Conservation (phyloP, 1,140 invertebrate species). For the Archegozetes longisetosus region DNA sequence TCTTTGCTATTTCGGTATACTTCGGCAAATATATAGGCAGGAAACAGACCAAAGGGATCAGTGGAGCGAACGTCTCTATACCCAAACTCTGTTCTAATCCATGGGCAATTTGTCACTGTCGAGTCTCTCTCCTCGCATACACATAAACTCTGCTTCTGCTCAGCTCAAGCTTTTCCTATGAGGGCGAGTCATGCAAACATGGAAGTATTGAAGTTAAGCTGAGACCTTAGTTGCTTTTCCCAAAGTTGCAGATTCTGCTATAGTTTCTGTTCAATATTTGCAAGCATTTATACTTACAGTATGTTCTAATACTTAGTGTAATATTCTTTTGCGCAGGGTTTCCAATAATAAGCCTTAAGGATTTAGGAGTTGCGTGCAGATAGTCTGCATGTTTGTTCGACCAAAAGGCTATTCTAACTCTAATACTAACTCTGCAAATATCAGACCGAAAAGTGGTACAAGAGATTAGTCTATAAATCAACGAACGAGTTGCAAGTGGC, state of each 20-base stretch:
- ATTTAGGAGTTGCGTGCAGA: background rate
- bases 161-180: constrained; percentile 3
- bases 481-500: background rate
- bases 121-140: background rate
- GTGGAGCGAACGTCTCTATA: background rate
- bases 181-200: background rate
- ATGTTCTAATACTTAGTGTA: background rate
- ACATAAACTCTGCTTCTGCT: background rate
- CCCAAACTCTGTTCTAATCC: constrained; percentile 11
- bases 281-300: background rate
- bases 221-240: background rate
- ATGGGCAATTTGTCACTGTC: constrained; percentile 19
- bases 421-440: background rate
- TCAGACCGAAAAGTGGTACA: background rate
- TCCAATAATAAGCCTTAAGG: background rate
- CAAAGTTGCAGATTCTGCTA: background rate
- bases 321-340: background rate
- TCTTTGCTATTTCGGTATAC: too few relatives aligned
- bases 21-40: too few relatives aligned
- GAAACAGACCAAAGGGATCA: background rate
- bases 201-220: background rate
- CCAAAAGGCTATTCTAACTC: background rate
- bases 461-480: background rate
- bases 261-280: background rate
- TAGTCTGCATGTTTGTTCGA: background rate